phyloP scores from a whole-genome alignment of 2,113 vertebrate species.

The Microtus richardsoni region DNA sequence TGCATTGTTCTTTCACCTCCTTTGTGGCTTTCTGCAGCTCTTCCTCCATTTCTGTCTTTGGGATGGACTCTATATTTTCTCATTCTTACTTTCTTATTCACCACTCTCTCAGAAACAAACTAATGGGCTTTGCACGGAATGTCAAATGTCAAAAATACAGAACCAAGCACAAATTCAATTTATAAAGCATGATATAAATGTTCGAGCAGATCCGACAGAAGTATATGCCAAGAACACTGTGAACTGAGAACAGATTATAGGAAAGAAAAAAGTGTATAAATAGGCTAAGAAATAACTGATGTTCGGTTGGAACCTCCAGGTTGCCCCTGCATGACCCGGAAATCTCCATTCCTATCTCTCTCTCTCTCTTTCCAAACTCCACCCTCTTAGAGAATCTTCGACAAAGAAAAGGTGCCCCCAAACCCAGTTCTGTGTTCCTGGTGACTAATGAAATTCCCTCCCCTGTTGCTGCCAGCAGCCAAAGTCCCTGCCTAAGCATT shows the following conservation, averaged over 20 bases:
- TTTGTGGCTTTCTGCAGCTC: background rate
- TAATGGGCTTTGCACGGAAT: background rate
- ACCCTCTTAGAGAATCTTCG: no score
- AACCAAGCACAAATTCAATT: conserved; percentile 17
- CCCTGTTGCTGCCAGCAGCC: no score
- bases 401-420: no score
- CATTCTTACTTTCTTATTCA: background rate
- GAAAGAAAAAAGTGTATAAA: background rate
- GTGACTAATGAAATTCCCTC: no score
- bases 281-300: background rate
- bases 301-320: no score
- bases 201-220: background rate
- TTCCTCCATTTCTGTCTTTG: background rate
- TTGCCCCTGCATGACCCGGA: no score
- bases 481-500: no score
- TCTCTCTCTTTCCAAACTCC: no score
- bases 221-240: conserved; percentile 11
- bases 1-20: no score
- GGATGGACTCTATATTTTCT: background rate
- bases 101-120: background rate
- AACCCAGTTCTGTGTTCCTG: no score
- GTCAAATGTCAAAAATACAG: conserved; percentile 17
- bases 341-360: no score
- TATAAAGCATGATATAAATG: conserved; percentile 17
- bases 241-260: background rate